Percentiles rank a stretch among this genome's conserved stretches.
These are phyloP conservation scores for Parnassius glacialis DNA, from an alignment of 2,888 invertebrate species.

Conservation along the genomic window DNA sequence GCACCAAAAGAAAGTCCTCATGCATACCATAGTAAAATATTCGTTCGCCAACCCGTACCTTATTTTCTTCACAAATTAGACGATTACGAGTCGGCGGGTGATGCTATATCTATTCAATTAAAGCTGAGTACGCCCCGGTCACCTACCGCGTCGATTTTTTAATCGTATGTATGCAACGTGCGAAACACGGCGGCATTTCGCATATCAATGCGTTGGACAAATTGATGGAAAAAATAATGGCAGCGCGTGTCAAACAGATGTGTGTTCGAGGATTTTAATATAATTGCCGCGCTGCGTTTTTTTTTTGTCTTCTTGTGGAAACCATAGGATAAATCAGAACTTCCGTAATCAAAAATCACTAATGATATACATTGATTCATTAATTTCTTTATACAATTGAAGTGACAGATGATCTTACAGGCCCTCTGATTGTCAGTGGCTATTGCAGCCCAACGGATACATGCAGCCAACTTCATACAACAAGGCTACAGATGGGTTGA, in stretches of 20 bases:
- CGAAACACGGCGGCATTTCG: constrained; percentile 70
- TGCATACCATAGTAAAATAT: constrained; percentile 72
- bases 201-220: constrained; percentile 74
- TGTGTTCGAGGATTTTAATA: constrained; percentile 50
- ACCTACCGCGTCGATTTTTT: constrained; percentile 79
- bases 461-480: no score
- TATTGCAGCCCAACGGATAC: no score
- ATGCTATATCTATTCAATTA: constrained; percentile 76
- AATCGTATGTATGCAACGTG: constrained; percentile 78
- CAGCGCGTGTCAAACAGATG: constrained; percentile 57
- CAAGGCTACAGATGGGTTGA: no score
- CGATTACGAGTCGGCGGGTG: constrained; percentile 74
- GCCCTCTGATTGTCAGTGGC: no score
- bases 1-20: constrained; percentile 77
- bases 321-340: constrained; percentile 1
- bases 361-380: no score
- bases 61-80: constrained; percentile 80
- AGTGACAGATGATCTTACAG: no score
- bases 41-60: constrained; percentile 62
- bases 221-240: constrained; percentile 73
- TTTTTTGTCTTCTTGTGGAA: constrained; percentile 3
- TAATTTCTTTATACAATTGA: no score
- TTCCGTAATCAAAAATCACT: no score
- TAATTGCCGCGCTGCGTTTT: constrained; percentile 34
- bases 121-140: constrained; percentile 68